Conservation (phyloP, 2,888 invertebrate species). For the Scaptomyza flava region DNA sequence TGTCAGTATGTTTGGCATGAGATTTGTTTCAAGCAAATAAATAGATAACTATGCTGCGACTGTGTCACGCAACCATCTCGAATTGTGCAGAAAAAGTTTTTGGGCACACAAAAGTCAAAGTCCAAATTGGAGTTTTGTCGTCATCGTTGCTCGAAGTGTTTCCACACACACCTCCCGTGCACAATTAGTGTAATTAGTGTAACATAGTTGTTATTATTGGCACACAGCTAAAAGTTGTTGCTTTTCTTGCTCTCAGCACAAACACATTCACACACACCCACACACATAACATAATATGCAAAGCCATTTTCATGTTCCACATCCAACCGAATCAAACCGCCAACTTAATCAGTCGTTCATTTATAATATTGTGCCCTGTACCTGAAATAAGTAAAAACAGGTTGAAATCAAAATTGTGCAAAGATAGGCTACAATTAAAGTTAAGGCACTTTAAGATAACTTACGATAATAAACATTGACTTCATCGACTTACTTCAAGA, state of each 20-base stretch:
- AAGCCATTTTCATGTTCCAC: conserved; percentile 69
- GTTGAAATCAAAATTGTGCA: neutral
- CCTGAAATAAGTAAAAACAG: neutral
- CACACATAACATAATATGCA: conserved; percentile 56
- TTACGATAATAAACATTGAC: neutral
- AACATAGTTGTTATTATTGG: conserved; percentile 43
- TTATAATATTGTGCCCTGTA: conserved; percentile 40
- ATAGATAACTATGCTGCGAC: conserved; percentile 1
- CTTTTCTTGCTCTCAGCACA: conserved; percentile 19
- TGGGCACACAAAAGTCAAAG: conserved; percentile 56
- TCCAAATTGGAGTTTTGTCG: conserved; percentile 75
- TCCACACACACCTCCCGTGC: conserved; percentile 60
- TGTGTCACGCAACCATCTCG: conserved; percentile 60
- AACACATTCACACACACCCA: neutral
- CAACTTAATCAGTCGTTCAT: conserved; percentile 67
- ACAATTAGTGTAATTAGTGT: conserved; percentile 75
- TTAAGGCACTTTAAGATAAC: neutral
- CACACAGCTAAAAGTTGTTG: conserved; percentile 26
- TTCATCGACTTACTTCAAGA: no score
- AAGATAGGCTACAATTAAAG: neutral
- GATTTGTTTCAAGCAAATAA: neutral
- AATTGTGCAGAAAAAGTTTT: conserved; percentile 30
- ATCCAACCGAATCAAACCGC: conserved; percentile 44
- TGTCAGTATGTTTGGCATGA: neutral
- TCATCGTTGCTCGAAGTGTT: conserved; percentile 71